phyloP scores from a whole-genome alignment of 2,113 vertebrate genomes.

The Trichomycterus rosablanca region DNA sequence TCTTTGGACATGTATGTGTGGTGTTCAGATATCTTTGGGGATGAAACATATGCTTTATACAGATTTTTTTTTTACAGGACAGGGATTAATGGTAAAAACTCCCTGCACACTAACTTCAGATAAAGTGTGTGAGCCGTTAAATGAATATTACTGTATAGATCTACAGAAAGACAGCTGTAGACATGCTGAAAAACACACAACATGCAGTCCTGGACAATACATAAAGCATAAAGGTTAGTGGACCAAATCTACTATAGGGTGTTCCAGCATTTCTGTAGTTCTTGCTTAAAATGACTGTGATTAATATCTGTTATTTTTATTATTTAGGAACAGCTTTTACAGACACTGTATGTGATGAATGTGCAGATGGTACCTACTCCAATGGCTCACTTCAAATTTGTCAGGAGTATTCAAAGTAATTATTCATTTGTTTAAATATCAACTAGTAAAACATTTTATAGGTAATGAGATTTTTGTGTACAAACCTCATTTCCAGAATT shows the following conservation, averaged over 20 bases:
- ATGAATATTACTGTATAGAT: constrained; percentile 35
- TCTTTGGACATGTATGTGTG: too few relatives aligned
- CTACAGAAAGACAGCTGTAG: constrained; percentile 11
- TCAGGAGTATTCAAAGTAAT: constrained; percentile 2
- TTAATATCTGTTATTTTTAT: neutral
- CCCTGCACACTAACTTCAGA: constrained; percentile 33
- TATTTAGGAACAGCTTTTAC: constrained; percentile 16
- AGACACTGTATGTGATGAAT: constrained; percentile 17
- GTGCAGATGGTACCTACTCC: constrained; percentile 16
- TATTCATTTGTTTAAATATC: too few relatives aligned
- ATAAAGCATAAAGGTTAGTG: constrained; percentile 30
- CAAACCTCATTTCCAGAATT: too few relatives aligned
- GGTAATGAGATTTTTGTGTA: too few relatives aligned
- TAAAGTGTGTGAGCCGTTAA: constrained; percentile 35
- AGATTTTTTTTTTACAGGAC: constrained; percentile 31
- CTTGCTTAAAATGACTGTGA: neutral
- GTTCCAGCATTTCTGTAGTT: neutral
- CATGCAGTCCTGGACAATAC: constrained; percentile 35
- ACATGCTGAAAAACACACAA: constrained; percentile 22
- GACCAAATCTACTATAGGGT: neutral
- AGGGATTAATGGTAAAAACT: constrained; percentile 23
- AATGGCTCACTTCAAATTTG: constrained; percentile 20
- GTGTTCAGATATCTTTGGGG: too few relatives aligned
- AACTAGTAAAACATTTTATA: too few relatives aligned
- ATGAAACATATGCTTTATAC: too few relatives aligned